Percentiles rank a stretch among this genome's conserved stretches.
Conservation (phyloP, 2,113 vertebrate species). For the Sula dactylatra region DNA sequence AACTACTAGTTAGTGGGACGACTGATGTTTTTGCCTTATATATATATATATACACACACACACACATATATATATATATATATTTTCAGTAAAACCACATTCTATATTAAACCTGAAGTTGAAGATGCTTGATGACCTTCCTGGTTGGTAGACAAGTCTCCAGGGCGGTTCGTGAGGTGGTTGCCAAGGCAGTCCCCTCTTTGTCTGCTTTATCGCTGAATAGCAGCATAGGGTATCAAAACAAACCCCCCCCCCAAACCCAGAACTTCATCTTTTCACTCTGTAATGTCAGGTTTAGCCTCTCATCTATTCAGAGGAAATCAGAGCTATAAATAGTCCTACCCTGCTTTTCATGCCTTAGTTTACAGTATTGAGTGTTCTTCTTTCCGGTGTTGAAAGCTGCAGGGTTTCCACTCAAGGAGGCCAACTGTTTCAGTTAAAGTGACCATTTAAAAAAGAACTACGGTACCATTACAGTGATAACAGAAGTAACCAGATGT, state of each 20-base stretch:
- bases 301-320: conserved; percentile 20
- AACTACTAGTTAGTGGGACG: not conserved
- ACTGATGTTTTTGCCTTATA: not conserved
- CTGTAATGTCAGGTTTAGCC: not conserved
- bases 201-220: not conserved
- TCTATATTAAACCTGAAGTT: not conserved
- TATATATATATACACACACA: too few relatives aligned
- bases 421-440: not conserved
- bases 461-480: not conserved
- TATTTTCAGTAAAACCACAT: not conserved
- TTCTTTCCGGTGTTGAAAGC: not conserved
- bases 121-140: not conserved
- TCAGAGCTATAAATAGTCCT: not conserved
- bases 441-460: not conserved
- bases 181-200: not conserved
- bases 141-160: not conserved
- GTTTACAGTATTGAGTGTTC: not conserved
- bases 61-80: too few relatives aligned
- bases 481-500: not conserved
- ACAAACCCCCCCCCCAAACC: not conserved
- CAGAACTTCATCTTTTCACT: not conserved
- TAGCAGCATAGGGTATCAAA: not conserved
- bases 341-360: not conserved
- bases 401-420: not conserved
- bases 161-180: not conserved